Evolutionary conservation across 2,113 vertebrate species (phyloP).

Genomic region (Rhinopithecus roxellana): DNA sequence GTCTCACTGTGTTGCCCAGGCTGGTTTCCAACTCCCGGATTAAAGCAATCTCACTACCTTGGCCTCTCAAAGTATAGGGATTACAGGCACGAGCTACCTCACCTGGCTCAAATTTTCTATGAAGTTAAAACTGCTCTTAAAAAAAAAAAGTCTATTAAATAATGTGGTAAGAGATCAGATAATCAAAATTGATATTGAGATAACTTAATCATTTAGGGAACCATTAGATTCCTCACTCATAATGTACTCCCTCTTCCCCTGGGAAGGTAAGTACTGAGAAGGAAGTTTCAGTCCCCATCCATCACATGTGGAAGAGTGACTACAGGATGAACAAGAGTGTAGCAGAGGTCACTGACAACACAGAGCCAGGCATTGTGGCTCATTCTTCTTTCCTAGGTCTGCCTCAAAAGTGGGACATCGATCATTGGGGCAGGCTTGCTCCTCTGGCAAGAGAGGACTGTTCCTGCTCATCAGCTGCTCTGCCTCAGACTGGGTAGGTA

Average conservation of each 20-base stretch:
- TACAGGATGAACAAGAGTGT: not conserved
- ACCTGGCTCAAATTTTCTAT: not conserved
- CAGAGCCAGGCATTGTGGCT: not conserved
- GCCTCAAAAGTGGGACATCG: not conserved
- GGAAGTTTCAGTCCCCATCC: not conserved
- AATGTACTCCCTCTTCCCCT: not conserved
- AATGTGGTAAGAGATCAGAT: not conserved
- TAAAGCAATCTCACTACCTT: not conserved
- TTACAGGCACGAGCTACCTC: too few relatives aligned
- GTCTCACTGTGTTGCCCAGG: not conserved
- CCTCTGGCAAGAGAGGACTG: not conserved
- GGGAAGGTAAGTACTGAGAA: not conserved
- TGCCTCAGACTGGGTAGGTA: not conserved
- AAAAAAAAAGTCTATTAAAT: not conserved
- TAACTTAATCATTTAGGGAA: not conserved
- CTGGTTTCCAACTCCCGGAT: not conserved
- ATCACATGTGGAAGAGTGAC: not conserved
- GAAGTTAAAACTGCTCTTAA: constrained; percentile 9
- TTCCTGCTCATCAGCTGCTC: not conserved
- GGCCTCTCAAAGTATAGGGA: too few relatives aligned
- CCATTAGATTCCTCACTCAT: not conserved
- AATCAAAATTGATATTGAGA: not conserved
- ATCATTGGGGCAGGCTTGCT: not conserved
- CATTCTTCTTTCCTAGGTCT: not conserved
- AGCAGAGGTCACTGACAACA: not conserved